Evolutionary conservation across 2,888 invertebrate genomes (phyloP), one percentile per base, ranked within the genome.

Genomic region (Parthenolecanium corni): DNA sequence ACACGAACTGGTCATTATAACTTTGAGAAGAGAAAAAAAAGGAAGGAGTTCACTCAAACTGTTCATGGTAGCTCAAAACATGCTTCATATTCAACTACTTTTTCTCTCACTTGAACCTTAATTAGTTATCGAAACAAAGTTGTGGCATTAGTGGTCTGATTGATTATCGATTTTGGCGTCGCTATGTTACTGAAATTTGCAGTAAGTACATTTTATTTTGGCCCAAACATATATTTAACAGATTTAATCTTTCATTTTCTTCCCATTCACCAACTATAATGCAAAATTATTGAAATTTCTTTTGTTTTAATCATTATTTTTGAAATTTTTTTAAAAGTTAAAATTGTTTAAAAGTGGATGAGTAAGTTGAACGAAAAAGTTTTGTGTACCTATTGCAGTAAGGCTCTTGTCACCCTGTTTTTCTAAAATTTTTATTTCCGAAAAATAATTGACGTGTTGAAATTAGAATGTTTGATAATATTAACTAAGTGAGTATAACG

Each of bases 1-100:
- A 14, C 16, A n/a, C 52, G 36, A 36, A 52, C 52, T 52, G 52
- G 52, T 52, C 52, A 52, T 31, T 52, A 21, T 52, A 21, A 18
- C 46, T 16, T 18, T 2, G 20, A 31, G 31, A 52, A 31, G 21
- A 52, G 52, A 18, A 20, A 23, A 44, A 49, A 49, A 49, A 52
- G 52, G 52, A 52, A 52, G 52, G 52, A 52, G 52, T 18, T 44
- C 46, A 44, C 46, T 18, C 46, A 44, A 16, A 44, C 16, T 9
- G 46, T 44, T 44, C n/a, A n/a, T 44, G 9, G 20, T 40, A 12
- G 40, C 9, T 31, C 31, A 31, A 31, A 31, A 31, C 31, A 31
- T 6, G 9, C 31, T 31, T 31, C 4, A 31, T 9, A 31, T 31
- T 31, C 9, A n/a, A 31, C 31, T 31, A 6, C 31, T 31, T 31